These are phyloP conservation scores for Salpingus planirostris DNA, from an alignment of 2,888 invertebrate genomes.

Conservation along the genomic window DNA sequence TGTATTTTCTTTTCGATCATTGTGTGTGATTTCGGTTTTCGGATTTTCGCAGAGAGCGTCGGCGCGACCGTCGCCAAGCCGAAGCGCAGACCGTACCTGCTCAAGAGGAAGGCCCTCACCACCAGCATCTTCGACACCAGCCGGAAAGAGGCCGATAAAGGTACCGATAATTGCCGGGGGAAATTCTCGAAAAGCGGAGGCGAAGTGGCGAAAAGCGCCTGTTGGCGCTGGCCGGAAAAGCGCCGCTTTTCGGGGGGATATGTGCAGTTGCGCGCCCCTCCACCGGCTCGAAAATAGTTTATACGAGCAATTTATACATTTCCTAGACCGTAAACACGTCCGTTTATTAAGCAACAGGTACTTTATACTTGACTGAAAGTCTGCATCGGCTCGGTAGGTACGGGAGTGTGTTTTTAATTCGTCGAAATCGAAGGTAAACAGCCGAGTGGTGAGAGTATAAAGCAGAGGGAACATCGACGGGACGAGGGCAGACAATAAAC, in stretches of 20 bases:
- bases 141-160: conserved; percentile 57
- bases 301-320: conserved; percentile 13
- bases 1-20: conserved; percentile 13
- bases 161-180: no score
- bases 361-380: no score
- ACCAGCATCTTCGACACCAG: conserved; percentile 78
- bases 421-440: conserved; percentile 14
- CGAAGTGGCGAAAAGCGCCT: no score
- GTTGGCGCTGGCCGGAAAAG: no score
- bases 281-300: conserved; percentile 7
- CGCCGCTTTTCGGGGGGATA: no score
- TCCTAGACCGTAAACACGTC: conserved; percentile 11
- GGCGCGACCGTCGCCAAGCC: conserved; percentile 52
- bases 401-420: conserved; percentile 9
- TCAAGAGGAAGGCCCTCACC: conserved; percentile 82
- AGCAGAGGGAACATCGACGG: conserved; percentile 14
- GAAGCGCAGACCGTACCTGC: conserved; percentile 68
- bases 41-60: conserved; percentile 43
- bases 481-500: no score
- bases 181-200: no score
- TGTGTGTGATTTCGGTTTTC: no score
- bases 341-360: conserved; percentile 15
- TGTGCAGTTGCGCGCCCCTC: no score
- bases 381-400: no score
- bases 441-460: conserved; percentile 13